Conservation (phyloP, 2,797 vertebrate genomes). For the Myotis planiceps region DNA sequence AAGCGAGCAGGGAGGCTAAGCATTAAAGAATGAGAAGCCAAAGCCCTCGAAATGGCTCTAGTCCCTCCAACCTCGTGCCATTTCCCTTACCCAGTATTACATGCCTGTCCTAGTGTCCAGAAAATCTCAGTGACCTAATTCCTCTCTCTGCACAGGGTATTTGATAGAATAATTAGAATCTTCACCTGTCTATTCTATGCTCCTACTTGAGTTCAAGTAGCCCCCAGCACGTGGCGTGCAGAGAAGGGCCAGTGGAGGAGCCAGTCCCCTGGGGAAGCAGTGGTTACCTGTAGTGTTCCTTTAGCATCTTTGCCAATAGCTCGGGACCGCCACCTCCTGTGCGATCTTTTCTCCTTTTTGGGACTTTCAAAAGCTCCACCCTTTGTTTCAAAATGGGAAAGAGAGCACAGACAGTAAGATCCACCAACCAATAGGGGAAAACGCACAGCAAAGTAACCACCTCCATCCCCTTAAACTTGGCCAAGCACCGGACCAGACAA, state of each 20-base stretch:
- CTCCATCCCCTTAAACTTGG: slow-evolving; percentile 42
- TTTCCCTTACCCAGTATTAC: not conserved
- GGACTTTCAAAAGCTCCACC: slow-evolving; percentile 94
- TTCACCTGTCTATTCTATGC: not conserved
- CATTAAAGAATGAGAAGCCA: not conserved
- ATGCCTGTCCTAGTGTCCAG: not conserved
- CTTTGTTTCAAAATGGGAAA: slow-evolving; percentile 86
- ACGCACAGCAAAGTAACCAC: not conserved
- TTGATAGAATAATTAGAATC: not conserved
- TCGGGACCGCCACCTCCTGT: slow-evolving; percentile 94
- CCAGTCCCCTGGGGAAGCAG: not conserved
- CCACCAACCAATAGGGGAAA: slow-evolving; percentile 27
- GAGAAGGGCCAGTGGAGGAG: not conserved
- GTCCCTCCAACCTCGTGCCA: not conserved
- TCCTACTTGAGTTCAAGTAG: not conserved
- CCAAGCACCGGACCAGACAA: not conserved
- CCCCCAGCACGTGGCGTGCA: not conserved
- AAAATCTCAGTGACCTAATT: not conserved
- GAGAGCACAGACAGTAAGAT: slow-evolving; percentile 65
- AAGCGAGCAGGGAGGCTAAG: not conserved
- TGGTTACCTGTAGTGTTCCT: slow-evolving; percentile 94
- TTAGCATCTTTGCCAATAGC: slow-evolving; percentile 96
- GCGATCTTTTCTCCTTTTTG: slow-evolving; percentile 96
- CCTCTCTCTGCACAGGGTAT: not conserved
- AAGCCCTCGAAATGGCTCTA: not conserved